A percentile compares a stretch with the other conserved stretches of the same genome.
These are phyloP conservation scores for Philhelius pedissequus DNA, from an alignment of 2,888 invertebrate genomes.

Conservation along the genomic window DNA sequence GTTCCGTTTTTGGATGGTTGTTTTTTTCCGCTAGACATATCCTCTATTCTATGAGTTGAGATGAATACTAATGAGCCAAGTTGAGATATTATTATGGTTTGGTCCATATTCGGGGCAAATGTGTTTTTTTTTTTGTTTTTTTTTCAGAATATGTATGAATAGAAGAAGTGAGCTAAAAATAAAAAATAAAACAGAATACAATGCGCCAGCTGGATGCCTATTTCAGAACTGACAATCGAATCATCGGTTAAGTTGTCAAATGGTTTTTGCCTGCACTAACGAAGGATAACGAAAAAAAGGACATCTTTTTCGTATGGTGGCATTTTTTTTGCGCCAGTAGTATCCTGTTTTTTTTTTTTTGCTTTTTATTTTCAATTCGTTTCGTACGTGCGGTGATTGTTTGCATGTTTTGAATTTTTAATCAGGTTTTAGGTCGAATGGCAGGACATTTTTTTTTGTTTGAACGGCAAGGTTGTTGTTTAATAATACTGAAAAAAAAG, in stretches of 20 bases:
- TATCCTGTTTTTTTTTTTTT: background rate
- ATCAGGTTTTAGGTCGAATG: conserved; percentile 26
- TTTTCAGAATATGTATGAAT: conserved; percentile 15
- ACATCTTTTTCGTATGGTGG: background rate
- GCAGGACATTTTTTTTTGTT: background rate
- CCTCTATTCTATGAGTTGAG: conserved; percentile 16
- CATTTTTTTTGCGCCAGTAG: background rate
- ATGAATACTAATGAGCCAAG: conserved; percentile 59
- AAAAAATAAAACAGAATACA: conserved; percentile 5
- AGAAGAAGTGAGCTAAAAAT: background rate
- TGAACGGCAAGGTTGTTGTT: background rate
- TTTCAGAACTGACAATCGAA: conserved; percentile 41
- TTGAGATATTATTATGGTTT: no score
- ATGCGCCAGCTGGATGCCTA: conserved; percentile 16
- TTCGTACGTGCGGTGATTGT: conserved; percentile 53
- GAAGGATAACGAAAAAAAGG: background rate
- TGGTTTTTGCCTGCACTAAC: conserved; percentile 29
- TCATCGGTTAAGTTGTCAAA: conserved; percentile 61
- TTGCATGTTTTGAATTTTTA: conserved; percentile 58
- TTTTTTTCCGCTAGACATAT: conserved; percentile 13
- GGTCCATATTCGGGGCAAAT: background rate
- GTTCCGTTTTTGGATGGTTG: background rate
- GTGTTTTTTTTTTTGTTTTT: background rate
- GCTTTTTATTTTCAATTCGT: conserved; percentile 38
- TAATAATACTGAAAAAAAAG: background rate